A percentile compares a stretch with the other conserved stretches of the same genome.
Conservation (phyloP, 1,140 invertebrate genomes). For the Penaeus chinensis region DNA sequence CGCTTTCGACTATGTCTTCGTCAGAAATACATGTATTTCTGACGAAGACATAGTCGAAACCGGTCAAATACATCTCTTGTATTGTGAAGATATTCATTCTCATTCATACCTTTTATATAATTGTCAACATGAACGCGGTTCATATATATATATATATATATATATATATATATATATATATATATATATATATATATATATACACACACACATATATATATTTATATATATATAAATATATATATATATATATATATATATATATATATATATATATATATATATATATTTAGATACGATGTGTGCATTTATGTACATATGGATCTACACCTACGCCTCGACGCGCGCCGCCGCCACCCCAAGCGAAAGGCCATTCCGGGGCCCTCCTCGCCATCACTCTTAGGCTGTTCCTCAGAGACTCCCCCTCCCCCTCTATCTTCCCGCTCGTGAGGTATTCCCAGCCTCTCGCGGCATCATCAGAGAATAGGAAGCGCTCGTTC, state of each 20-base stretch:
- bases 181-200: neutral
- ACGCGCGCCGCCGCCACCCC: neutral
- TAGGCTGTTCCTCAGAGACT: neutral
- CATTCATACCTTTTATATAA: too few species aligned
- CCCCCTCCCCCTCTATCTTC: neutral
- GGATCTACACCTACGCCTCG: neutral
- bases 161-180: constrained; percentile 9
- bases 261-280: constrained; percentile 19
- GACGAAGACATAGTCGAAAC: too few species aligned
- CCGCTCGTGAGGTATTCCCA: too few species aligned
- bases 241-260: constrained; percentile 24
- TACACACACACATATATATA: neutral
- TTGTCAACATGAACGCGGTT: too few species aligned
- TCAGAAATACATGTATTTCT: too few species aligned
- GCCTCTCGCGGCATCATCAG: too few species aligned
- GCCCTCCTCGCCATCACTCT: neutral
- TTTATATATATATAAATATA: constrained; percentile 7
- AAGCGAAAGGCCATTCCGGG: neutral
- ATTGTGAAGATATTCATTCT: too few species aligned
- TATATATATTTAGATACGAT: neutral
- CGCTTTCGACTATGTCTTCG: too few species aligned
- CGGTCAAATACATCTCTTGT: too few species aligned
- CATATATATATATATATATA: neutral
- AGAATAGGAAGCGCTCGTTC: too few species aligned
- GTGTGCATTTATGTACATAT: too few species aligned